Percentiles rank a stretch among this genome's conserved stretches.
These are phyloP conservation scores for Potorous gilbertii DNA, from an alignment of 2,797 vertebrate genomes.

Conservation along the genomic window DNA sequence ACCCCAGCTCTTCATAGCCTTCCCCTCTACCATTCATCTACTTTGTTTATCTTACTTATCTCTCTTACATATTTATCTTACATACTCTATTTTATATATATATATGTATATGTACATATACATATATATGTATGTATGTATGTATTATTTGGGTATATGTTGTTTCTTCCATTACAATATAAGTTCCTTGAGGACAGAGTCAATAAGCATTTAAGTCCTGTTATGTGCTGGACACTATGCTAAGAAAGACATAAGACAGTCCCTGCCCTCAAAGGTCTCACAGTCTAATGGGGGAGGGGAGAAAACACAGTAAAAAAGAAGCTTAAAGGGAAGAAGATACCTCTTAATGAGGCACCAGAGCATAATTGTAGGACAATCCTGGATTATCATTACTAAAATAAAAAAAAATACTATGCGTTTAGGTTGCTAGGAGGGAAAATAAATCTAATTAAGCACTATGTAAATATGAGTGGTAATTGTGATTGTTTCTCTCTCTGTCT, in stretches of 20 bases:
- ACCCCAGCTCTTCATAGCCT: too few species aligned
- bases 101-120: too few species aligned
- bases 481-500: background rate
- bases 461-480: background rate
- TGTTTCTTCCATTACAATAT: too few species aligned
- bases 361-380: background rate
- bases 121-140: too few species aligned
- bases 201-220: background rate
- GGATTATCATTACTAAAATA: background rate
- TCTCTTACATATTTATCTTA: too few species aligned
- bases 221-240: background rate
- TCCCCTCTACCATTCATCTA: too few species aligned
- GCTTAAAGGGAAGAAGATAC: background rate
- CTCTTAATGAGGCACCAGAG: background rate
- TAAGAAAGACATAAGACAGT: background rate
- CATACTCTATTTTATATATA: too few species aligned
- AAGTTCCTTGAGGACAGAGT: background rate
- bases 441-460: background rate
- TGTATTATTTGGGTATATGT: too few species aligned
- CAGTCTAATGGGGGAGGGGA: background rate
- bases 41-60: too few species aligned
- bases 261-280: background rate
- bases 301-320: background rate
- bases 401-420: background rate
- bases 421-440: background rate